Conservation (phyloP, 2,797 vertebrate species). For the Ficedula albicollis region DNA sequence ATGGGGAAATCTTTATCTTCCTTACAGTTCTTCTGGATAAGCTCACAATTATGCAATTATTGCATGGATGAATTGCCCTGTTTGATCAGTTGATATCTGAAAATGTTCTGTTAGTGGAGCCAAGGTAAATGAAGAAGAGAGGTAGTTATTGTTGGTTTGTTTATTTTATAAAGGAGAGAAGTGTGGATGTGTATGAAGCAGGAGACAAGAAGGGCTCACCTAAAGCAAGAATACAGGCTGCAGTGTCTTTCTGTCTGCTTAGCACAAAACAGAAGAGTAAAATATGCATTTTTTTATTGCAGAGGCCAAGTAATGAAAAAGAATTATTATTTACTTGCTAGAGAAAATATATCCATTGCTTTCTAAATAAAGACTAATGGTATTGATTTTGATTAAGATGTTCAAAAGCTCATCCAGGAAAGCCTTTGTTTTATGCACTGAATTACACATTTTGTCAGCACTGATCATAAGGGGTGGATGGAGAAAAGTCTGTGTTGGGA, state of each 20-base stretch:
- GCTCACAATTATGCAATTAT: neutral
- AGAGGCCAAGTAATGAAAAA: constrained; percentile 29
- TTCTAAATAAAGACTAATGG: constrained; percentile 45
- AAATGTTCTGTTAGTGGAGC: neutral
- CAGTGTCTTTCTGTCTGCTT: neutral
- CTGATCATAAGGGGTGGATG: neutral
- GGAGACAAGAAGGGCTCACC: neutral
- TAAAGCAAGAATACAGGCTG: neutral
- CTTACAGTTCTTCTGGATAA: neutral
- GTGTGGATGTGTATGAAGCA: neutral
- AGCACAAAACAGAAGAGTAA: constrained; percentile 13
- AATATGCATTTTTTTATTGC: constrained; percentile 5
- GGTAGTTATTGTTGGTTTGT: neutral
- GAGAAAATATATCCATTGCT: neutral
- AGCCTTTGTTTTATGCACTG: neutral
- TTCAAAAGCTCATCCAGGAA: constrained; percentile 12
- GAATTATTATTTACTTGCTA: constrained; percentile 26
- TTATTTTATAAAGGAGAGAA: constrained; percentile 9
- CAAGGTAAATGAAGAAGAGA: neutral
- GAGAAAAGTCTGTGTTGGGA: neutral
- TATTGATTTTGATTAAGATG: constrained; percentile 20
- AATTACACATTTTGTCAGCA: neutral
- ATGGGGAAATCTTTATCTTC: neutral
- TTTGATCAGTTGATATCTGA: constrained; percentile 14
- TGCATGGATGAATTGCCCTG: neutral